Percentiles rank a stretch among this genome's conserved stretches.
These are phyloP conservation scores for Azemiops feae DNA, from an alignment of 2,113 vertebrate species.

Conservation along the genomic window DNA sequence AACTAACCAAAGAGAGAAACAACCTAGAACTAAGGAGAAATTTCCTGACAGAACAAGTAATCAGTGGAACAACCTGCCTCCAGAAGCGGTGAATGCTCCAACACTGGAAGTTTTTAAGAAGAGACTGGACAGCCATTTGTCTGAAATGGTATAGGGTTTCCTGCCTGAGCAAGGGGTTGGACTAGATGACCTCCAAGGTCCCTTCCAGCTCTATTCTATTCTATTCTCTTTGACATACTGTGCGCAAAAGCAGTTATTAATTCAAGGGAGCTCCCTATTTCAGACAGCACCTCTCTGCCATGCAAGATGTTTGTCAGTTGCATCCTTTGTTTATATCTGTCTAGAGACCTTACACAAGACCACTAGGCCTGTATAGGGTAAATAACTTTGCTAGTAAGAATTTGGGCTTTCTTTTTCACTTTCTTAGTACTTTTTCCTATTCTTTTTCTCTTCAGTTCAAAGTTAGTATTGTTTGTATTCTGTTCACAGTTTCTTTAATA, in stretches of 20 bases:
- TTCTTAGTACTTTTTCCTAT: neutral
- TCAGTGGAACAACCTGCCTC: too few relatives aligned
- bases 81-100: too few relatives aligned
- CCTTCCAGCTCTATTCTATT: too few relatives aligned
- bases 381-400: neutral
- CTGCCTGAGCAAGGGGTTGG: too few relatives aligned
- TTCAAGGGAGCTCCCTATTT: neutral
- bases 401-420: neutral
- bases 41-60: too few relatives aligned
- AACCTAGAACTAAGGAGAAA: too few relatives aligned
- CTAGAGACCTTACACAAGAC: neutral
- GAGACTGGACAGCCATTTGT: too few relatives aligned
- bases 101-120: too few relatives aligned
- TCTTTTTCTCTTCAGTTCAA: neutral
- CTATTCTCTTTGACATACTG: neutral
- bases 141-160: too few relatives aligned
- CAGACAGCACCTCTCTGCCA: neutral
- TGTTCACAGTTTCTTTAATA: neutral
- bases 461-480: neutral
- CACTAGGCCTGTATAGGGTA: neutral
- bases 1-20: too few relatives aligned
- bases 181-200: too few relatives aligned
- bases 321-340: neutral
- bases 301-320: neutral
- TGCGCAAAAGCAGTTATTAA: neutral